Evolutionary conservation across 2,113 vertebrate genomes (phyloP).

Genomic region (Aramus guarauna): DNA sequence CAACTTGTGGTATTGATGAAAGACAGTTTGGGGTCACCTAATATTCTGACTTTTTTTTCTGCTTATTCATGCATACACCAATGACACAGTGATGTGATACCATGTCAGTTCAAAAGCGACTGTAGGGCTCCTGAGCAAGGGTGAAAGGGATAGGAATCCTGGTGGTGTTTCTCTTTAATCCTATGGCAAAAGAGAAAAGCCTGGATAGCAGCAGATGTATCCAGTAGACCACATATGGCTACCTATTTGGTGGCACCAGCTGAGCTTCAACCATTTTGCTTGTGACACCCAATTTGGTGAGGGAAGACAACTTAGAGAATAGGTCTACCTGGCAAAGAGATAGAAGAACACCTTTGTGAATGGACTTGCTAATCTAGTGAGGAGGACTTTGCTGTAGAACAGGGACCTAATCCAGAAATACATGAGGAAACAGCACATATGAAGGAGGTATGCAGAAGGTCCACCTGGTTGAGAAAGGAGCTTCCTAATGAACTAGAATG

Average conservation of each 20-base stretch:
- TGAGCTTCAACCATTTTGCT: background rate
- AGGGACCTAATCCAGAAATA: background rate
- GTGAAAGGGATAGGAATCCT: background rate
- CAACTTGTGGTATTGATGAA: background rate
- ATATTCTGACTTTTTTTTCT: background rate
- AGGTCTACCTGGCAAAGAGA: background rate
- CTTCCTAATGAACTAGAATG: background rate
- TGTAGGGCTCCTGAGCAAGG: background rate
- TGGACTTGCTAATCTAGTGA: background rate
- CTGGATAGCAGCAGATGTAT: background rate
- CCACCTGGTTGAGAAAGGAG: background rate
- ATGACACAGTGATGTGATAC: background rate
- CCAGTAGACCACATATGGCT: background rate
- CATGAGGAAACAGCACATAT: background rate
- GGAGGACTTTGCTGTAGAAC: background rate
- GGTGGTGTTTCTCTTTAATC: background rate
- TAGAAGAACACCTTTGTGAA: background rate
- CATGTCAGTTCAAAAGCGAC: background rate
- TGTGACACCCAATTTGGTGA: background rate
- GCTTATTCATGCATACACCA: background rate
- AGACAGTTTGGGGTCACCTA: background rate
- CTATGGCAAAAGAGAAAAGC: background rate
- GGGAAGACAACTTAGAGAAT: background rate
- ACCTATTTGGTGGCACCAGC: background rate
- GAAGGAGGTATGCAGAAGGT: background rate